Evolutionary conservation across 2,113 vertebrate genomes (phyloP).

Genomic region (Ctenomys sociabilis): DNA sequence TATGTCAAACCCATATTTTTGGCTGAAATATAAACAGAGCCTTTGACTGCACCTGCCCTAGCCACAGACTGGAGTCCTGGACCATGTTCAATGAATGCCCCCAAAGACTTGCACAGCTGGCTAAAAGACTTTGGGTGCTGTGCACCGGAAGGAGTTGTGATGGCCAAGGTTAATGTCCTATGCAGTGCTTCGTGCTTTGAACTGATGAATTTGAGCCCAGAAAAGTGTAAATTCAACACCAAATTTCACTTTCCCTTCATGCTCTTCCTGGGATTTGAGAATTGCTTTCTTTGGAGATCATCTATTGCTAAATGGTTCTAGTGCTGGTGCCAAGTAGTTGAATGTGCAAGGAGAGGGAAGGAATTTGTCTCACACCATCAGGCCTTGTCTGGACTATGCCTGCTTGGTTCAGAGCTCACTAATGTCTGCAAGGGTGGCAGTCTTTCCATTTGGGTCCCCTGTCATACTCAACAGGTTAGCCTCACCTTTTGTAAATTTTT

Average conservation of each 20-base stretch:
- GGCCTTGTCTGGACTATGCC: background rate
- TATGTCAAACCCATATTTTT: background rate
- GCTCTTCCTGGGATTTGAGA: background rate
- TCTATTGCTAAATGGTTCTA: background rate
- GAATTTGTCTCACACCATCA: rapidly evolving
- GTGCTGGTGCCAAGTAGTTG: no score
- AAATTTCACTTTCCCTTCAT: no score
- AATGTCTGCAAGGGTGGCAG: background rate
- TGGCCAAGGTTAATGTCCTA: no score
- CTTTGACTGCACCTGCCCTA: background rate
- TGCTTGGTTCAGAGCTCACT: background rate
- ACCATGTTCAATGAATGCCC: no score
- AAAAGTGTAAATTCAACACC: background rate
- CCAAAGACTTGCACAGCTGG: rapidly evolving
- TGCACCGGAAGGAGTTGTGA: background rate
- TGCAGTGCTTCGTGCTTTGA: background rate
- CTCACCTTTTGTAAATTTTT: background rate
- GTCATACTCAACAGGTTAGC: no score
- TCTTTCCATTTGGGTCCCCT: background rate
- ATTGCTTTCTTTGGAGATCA: background rate
- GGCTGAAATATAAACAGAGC: background rate
- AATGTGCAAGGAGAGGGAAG: background rate
- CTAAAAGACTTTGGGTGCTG: no score
- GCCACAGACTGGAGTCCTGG: background rate
- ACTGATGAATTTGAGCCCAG: background rate